Conservation (phyloP, 2,888 invertebrate species). For the Phalera bucephala region DNA sequence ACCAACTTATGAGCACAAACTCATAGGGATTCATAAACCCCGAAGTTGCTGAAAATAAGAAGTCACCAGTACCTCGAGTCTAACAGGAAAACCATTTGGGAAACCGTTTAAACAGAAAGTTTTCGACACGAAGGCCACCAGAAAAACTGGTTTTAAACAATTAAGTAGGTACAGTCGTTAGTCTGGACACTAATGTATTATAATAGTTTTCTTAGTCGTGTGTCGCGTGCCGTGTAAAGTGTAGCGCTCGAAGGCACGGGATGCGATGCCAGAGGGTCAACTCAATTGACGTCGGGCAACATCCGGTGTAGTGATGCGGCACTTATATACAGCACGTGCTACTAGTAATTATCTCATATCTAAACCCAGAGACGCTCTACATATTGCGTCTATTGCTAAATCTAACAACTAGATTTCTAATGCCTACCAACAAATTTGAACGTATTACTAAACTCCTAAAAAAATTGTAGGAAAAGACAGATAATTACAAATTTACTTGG, state of each 20-base stretch:
- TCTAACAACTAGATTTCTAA: too few relatives aligned
- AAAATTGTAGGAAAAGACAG: too few relatives aligned
- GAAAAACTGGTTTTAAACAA: slow-evolving; percentile 18
- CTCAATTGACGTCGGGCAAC: slow-evolving; percentile 75
- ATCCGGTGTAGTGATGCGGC: slow-evolving; percentile 62
- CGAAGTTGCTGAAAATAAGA: background rate
- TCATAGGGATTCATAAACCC: background rate
- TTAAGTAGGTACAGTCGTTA: slow-evolving; percentile 15
- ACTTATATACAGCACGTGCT: slow-evolving; percentile 59
- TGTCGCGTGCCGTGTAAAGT: slow-evolving; percentile 50
- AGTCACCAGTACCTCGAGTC: background rate
- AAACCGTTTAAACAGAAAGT: background rate
- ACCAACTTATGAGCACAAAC: background rate
- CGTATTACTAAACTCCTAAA: too few relatives aligned
- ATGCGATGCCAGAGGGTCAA: slow-evolving; percentile 74
- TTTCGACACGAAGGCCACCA: slow-evolving; percentile 13
- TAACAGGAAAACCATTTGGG: background rate
- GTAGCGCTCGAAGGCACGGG: slow-evolving; percentile 55
- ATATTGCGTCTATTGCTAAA: slow-evolving; percentile 7
- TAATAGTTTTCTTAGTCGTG: slow-evolving; percentile 19
- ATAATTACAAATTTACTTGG: too few relatives aligned
- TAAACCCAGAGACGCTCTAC: slow-evolving; percentile 21
- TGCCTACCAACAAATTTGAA: too few relatives aligned
- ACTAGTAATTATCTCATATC: slow-evolving; percentile 42
- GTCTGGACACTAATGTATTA: slow-evolving; percentile 21